These are phyloP conservation scores for Ditylenchus weischeri DNA, from an alignment of 2,888 invertebrate genomes.

Conservation along the genomic window DNA sequence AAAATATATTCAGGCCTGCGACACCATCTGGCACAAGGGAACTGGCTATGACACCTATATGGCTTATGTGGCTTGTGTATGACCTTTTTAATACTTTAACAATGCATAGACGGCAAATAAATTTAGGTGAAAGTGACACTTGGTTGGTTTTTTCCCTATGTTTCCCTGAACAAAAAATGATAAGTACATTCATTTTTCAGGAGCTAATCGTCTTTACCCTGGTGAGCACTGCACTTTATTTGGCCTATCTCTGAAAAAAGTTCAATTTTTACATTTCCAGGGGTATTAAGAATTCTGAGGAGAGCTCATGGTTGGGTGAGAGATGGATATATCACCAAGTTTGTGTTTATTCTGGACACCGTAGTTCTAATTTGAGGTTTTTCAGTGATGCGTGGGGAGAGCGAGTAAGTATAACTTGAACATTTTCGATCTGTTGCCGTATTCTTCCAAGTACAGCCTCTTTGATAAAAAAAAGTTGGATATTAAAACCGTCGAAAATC, in stretches of 20 bases:
- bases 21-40: slow-evolving; percentile 46
- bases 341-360: too few relatives aligned
- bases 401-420: background rate
- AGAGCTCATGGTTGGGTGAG: slow-evolving; percentile 36
- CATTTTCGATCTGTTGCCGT: background rate
- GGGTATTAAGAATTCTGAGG: slow-evolving; percentile 27
- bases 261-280: slow-evolving; percentile 19
- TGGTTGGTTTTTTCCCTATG: background rate
- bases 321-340: slow-evolving; percentile 34
- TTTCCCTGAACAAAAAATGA: background rate
- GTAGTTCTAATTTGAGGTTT: too few relatives aligned
- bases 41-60: slow-evolving; percentile 53
- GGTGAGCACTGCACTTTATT: too few relatives aligned
- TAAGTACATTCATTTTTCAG: background rate
- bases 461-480: too few relatives aligned
- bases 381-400: slow-evolving; percentile 27
- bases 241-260: background rate
- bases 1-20: slow-evolving; percentile 38
- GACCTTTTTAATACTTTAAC: background rate
- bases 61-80: slow-evolving; percentile 50
- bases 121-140: too few relatives aligned
- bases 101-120: too few relatives aligned
- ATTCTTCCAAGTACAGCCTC: background rate
- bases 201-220: too few relatives aligned
- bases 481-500: background rate